A percentile compares a stretch with the other conserved stretches of the same genome.
phyloP scores from a whole-genome alignment of 2,113 vertebrate species.

The Odocoileus hemionus region DNA sequence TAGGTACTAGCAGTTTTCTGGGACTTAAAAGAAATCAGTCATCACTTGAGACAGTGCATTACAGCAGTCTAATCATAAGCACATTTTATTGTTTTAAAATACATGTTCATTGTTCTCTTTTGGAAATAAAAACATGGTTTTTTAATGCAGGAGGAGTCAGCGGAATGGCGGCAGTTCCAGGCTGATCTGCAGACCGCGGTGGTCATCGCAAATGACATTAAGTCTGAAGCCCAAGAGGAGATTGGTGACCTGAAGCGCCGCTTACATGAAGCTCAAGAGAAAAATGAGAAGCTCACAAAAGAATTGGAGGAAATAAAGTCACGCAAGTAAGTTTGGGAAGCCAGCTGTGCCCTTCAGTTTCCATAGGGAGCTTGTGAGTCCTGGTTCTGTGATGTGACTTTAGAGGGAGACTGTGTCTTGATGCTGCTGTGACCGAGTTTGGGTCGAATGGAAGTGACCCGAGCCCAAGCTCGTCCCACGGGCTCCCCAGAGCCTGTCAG shows the following conservation, averaged over 20 bases:
- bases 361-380: background rate
- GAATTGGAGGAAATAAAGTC: slow-evolving; percentile 94
- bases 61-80: background rate
- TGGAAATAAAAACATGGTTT: slow-evolving; percentile 33
- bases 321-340: slow-evolving; percentile 87
- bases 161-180: slow-evolving; percentile 98
- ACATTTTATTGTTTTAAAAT: slow-evolving; percentile 27
- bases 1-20: background rate
- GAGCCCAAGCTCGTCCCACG: rapidly evolving
- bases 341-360: background rate
- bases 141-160: slow-evolving; percentile 89
- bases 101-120: background rate
- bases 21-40: background rate
- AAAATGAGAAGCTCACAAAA: slow-evolving; percentile 93
- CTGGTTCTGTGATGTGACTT: background rate
- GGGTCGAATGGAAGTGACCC: background rate
- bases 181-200: slow-evolving; percentile 96
- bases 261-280: slow-evolving; percentile 91
- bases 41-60: background rate
- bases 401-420: background rate
- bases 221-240: slow-evolving; percentile 96
- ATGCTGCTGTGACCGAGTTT: background rate
- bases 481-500: background rate
- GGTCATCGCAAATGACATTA: slow-evolving; percentile 97
- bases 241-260: slow-evolving; percentile 94